Evolutionary conservation across 1,140 invertebrate species (phyloP).

Genomic region (Pantala flavescens): DNA sequence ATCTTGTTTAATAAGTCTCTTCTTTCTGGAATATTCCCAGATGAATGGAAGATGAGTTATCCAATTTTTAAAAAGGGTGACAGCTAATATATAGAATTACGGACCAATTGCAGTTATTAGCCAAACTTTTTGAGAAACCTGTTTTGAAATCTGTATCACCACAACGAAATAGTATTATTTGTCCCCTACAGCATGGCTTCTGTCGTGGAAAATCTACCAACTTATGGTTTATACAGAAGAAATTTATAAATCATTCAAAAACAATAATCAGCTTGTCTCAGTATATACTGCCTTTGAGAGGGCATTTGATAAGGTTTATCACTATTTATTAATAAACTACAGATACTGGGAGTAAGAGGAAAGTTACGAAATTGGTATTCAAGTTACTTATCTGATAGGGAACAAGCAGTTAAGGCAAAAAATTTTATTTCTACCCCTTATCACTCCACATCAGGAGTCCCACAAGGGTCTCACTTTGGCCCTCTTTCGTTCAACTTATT

Average conservation of each 20-base stretch:
- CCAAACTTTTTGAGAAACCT: conserved; percentile 22
- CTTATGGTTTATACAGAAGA: conserved; percentile 25
- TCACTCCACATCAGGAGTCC: too few relatives aligned
- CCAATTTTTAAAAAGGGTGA: conserved; percentile 21
- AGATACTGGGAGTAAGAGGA: conserved; percentile 4
- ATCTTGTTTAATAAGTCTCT: background rate
- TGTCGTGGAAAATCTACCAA: conserved; percentile 18
- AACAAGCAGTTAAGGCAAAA: conserved; percentile 13
- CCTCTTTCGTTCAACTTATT: background rate
- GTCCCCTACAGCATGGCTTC: background rate
- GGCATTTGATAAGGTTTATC: conserved; percentile 19
- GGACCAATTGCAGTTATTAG: conserved; percentile 20
- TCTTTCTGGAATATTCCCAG: background rate
- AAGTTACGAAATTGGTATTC: background rate
- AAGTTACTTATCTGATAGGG: conserved; percentile 12
- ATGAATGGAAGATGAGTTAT: background rate
- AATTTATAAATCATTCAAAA: background rate
- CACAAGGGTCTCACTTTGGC: background rate
- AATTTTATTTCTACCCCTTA: background rate
- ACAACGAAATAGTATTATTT: conserved; percentile 26
- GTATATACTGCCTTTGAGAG: conserved; percentile 18
- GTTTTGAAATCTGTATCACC: background rate
- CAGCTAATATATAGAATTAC: conserved; percentile 19
- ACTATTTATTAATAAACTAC: conserved; percentile 15
- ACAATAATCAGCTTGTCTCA: conserved; percentile 4